Percentiles rank a stretch among this genome's conserved stretches.
Conservation (phyloP, 64 coral and sea anemone genomes). For the Hydrozoanthus tunicans region DNA sequence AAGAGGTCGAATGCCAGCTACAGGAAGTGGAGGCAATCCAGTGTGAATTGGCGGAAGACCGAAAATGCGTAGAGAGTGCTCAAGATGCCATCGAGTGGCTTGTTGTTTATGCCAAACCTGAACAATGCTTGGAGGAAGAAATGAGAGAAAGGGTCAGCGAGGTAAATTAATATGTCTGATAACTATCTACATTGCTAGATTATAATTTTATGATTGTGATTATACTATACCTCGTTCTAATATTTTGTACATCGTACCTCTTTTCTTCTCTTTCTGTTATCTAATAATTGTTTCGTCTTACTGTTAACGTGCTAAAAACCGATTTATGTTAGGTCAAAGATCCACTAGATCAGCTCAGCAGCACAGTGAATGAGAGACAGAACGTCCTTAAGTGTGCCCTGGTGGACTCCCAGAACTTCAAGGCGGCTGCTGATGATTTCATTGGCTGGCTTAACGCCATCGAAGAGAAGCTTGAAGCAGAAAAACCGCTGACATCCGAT, state of each 20-base stretch:
- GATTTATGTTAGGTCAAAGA: conserved; percentile 59
- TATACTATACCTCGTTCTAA: not conserved
- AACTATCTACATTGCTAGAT: not conserved
- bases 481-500: conserved; percentile 71
- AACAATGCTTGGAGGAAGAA: conserved; percentile 30
- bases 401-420: conserved; percentile 81
- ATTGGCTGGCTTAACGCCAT: conserved; percentile 76
- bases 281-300: not conserved
- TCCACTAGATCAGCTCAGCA: conserved; percentile 68
- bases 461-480: conserved; percentile 79
- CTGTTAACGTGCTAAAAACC: conserved; percentile 5
- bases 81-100: conserved; percentile 81
- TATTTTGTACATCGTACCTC: not conserved
- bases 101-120: conserved; percentile 68
- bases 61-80: conserved; percentile 69
- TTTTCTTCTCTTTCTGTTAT: not conserved
- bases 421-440: conserved; percentile 83
- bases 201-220: not conserved
- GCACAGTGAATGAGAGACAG: conserved; percentile 67
- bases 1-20: conserved; percentile 71
- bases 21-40: conserved; percentile 64
- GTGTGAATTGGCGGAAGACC: conserved; percentile 59
- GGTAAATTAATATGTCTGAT: not conserved
- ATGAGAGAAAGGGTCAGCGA: conserved; percentile 51
- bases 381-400: conserved; percentile 79